Evolutionary conservation across 2,797 vertebrate species (phyloP), one percentile per base, ranked within the genome.

Genomic region (Hydrolagus colliei): DNA sequence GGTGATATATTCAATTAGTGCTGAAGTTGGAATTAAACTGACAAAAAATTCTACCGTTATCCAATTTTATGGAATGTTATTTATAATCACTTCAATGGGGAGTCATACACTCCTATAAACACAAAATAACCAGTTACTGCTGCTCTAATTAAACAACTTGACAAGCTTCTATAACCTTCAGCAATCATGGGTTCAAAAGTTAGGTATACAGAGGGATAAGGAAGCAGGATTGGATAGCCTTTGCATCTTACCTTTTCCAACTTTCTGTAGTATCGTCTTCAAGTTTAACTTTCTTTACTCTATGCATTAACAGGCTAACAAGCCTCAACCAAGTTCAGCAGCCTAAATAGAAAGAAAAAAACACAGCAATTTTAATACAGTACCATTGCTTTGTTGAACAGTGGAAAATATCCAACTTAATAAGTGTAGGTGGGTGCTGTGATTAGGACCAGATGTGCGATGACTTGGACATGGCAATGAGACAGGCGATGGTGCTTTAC

Each of bases 251-350:
- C 97, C 97, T 98, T 94, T 95, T 95, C 95, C 96, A 96, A 92
- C 94, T 93, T 92, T 94, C 95, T 88, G 95, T 93, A 91, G 95
- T 94, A 90, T 94, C 93, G 91, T 95, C 94, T 95, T 96, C 96
- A 94, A 97, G 95, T 90, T 95, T 97, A 88, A 97, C 92, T 94
- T 95, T 97, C 96, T 98, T 98, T 93, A 96, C 94, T 95, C 95
- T 97, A 96, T 96, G 95, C 97, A 98, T 98, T 93, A 97, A 98
- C 96, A 87, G 92, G 93, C 93, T 91, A 88, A 93, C 93, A 59
- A 93, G 88, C 95, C 93, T 93, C 91, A 88, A 92, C 93, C 90
- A 90, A 89, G 92, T 90, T 90, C 89, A 93, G 94, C 90, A 94
- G 96, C 94, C 95, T 96, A 87, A n/a, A 78, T 86, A 73, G 11